A percentile compares a stretch with the other conserved stretches of the same genome.
Conservation (phyloP, 2,797 vertebrate genomes). For the Podarcis siculus region DNA sequence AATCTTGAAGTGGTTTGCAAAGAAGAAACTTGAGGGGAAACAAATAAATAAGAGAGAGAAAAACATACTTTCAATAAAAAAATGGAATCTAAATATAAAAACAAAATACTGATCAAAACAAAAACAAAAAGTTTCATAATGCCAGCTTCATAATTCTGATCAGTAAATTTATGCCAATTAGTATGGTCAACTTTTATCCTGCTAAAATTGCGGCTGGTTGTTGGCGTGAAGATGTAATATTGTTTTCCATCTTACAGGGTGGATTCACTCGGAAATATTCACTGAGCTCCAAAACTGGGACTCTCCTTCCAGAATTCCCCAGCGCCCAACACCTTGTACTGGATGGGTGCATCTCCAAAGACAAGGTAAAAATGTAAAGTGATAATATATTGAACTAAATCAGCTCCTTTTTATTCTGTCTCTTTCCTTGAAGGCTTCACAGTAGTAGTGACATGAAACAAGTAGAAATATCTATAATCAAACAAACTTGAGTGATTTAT, state of each 20-base stretch:
- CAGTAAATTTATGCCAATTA: neutral
- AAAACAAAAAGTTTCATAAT: no score
- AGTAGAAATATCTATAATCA: constrained; percentile 76
- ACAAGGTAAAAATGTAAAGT: constrained; percentile 85
- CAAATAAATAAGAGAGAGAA: no score
- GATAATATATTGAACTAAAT: constrained; percentile 64
- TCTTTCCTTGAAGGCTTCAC: constrained; percentile 64
- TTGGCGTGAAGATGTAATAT: constrained; percentile 31
- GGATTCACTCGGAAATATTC: constrained; percentile 99
- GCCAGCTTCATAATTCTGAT: neutral
- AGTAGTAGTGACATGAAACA: constrained; percentile 72
- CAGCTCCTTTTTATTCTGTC: constrained; percentile 66
- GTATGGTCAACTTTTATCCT: neutral
- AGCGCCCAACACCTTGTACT: constrained; percentile 93
- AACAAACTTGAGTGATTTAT: constrained; percentile 81
- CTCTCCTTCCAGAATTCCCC: constrained; percentile 95
- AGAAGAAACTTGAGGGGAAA: no score
- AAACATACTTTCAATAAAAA: no score
- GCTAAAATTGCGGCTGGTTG: neutral
- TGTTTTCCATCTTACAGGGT: constrained; percentile 81
- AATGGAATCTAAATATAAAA: no score
- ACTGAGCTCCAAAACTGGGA: constrained; percentile 97
- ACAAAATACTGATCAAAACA: no score
- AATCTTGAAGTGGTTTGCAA: no score
- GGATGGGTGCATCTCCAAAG: constrained; percentile 91